These are phyloP conservation scores for Ophioninae sp. DNA, from an alignment of 2,888 invertebrate species.

Conservation along the genomic window DNA sequence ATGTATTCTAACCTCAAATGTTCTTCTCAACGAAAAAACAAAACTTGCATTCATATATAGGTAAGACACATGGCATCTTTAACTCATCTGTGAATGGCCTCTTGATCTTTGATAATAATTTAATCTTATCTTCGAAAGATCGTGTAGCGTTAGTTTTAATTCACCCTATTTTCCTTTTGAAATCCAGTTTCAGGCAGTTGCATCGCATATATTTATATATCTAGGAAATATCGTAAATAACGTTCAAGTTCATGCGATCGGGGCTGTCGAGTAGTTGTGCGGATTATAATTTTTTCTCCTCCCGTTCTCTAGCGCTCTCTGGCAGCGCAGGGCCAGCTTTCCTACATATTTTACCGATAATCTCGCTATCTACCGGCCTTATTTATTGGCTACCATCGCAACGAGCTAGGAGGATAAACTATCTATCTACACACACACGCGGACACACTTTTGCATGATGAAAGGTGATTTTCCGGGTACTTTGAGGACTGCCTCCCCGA, in stretches of 20 bases:
- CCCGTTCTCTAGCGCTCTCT: slow-evolving; percentile 25
- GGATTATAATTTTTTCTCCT: slow-evolving; percentile 55
- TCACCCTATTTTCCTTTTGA: slow-evolving; percentile 7
- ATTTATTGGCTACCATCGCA: slow-evolving; percentile 66
- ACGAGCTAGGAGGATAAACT: slow-evolving; percentile 45
- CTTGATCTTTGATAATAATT: neutral
- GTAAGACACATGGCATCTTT: neutral
- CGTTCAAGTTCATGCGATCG: slow-evolving; percentile 35
- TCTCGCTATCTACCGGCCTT: slow-evolving; percentile 65
- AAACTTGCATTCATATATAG: too few species aligned
- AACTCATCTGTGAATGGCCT: neutral
- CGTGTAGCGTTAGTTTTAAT: slow-evolving; percentile 3
- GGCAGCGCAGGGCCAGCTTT: slow-evolving; percentile 48
- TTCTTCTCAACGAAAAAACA: too few species aligned
- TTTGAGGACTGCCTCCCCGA: neutral
- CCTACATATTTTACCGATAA: slow-evolving; percentile 68
- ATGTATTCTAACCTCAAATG: too few species aligned
- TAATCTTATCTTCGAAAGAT: neutral
- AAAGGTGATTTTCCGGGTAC: slow-evolving; percentile 12
- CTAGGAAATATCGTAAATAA: slow-evolving; percentile 53
- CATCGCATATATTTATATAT: neutral
- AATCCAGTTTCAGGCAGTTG: slow-evolving; percentile 11
- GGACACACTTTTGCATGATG: neutral
- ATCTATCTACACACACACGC: slow-evolving; percentile 4
- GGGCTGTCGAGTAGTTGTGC: slow-evolving; percentile 18